Base-by-base conservation (phyloP, 2,113 vertebrate genomes). In the Myotis lucifugus region DNA sequence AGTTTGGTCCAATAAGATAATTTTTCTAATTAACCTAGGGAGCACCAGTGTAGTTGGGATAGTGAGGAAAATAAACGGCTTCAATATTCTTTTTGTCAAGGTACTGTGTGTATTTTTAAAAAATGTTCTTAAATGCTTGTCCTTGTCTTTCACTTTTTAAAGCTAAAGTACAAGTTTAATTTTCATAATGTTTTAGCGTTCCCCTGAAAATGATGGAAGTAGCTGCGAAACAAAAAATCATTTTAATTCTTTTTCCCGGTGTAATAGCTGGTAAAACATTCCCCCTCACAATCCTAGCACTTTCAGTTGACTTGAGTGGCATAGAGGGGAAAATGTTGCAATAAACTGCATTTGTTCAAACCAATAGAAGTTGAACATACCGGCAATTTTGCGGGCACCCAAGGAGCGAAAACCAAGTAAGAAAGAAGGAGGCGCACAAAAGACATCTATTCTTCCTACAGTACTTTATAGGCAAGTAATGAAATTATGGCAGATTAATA, bases 391-490 rank as follows among this genome's bases (percentile, higher is more conserved):
- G 95, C 99, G 99, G 97, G 99, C 99, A 90, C 99, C 99, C 7
- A 99, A 99, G 97, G 99, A 99, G 93, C 99, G 99, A 97, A 99
- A 99, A 94, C 99, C 99, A 84, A 99, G 99, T 98, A 99, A 99
- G 98, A 99, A 99, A 96, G 99, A 99, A 98, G 99, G 99, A 96
- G 99, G 99, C 94, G 86, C 98, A 23, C 99, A 99, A 79, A 99
- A 99, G 97, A 97, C 99, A 2, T 99, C 99, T 92, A 96, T 96
- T 19, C 99, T 99, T 94, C 99, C 99, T 0, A 98, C 99, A 0
- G 98, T 99, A 40, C 99, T 99, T 95, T 99, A 99, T 98, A 99
- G 99, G 99, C 99, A 98, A 99, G 98, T 97, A 95, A 93, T 61
- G 17, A 88, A 70, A 69, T 59, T 54, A 69, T 56, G 52, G 77